These are phyloP conservation scores for Palythoa caribaeorum DNA, from an alignment of 92 coral and sea anemone species.

Conservation along the genomic window DNA sequence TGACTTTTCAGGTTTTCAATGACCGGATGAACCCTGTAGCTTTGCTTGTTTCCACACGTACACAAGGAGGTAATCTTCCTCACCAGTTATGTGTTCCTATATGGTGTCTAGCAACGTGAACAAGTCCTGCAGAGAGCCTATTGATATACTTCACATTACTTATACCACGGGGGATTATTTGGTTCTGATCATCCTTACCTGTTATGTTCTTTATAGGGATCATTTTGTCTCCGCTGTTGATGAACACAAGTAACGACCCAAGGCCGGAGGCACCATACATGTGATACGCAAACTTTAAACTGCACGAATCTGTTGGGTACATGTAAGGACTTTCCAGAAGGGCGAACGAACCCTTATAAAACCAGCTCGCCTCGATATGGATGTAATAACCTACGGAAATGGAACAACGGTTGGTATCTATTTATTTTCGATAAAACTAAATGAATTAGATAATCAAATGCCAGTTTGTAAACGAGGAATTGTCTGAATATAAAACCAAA, in stretches of 20 bases:
- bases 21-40: too few species aligned
- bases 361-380: conserved; percentile 93
- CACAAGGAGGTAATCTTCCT: too few species aligned
- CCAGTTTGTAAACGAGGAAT: neutral
- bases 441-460: neutral
- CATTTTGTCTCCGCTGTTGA: conserved; percentile 74
- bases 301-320: conserved; percentile 80
- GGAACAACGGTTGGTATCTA: too few species aligned
- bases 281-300: conserved; percentile 86
- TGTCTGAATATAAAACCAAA: too few species aligned
- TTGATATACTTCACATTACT: too few species aligned
- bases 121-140: too few species aligned
- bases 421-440: neutral
- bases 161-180: neutral
- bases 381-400: conserved; percentile 76
- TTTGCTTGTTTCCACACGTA: too few species aligned
- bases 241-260: conserved; percentile 84
- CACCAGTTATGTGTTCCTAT: neutral
- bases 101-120: too few species aligned
- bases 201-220: conserved; percentile 69
- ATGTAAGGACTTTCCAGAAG: conserved; percentile 90
- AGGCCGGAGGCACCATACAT: conserved; percentile 82
- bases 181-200: conserved; percentile 28
- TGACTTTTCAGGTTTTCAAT: too few species aligned
- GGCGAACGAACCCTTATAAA: conserved; percentile 74